Evolutionary conservation across 2,888 invertebrate genomes (phyloP).

Genomic region (Hedya salicella): DNA sequence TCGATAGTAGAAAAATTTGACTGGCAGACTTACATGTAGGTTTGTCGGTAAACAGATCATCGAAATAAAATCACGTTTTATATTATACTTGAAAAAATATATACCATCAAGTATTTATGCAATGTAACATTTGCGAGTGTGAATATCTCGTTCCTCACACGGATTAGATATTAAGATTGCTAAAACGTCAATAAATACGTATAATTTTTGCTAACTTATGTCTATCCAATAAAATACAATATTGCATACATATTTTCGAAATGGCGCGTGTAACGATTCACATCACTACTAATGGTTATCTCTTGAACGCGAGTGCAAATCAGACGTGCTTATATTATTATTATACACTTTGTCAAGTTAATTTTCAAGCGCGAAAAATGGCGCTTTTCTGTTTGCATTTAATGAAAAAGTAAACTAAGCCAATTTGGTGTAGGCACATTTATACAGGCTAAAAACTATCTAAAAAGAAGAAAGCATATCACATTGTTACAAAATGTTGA

Average conservation of each 20-base stretch:
- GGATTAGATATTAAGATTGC: too few relatives aligned
- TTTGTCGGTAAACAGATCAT: too few relatives aligned
- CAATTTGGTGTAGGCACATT: too few relatives aligned
- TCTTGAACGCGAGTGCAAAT: slow-evolving; percentile 11
- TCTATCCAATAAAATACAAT: not conserved
- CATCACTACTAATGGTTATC: slow-evolving; percentile 26
- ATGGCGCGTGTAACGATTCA: not conserved
- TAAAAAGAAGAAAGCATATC: too few relatives aligned
- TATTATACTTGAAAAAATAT: not conserved
- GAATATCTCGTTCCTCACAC: slow-evolving; percentile 15
- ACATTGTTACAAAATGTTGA: too few relatives aligned
- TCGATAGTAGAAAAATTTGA: too few relatives aligned
- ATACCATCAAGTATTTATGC: not conserved
- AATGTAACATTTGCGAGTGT: not conserved
- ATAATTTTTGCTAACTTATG: not conserved
- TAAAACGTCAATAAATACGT: not conserved
- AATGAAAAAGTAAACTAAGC: too few relatives aligned
- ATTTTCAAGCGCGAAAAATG: slow-evolving; percentile 17
- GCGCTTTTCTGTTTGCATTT: not conserved
- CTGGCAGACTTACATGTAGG: too few relatives aligned
- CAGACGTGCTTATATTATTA: slow-evolving; percentile 13
- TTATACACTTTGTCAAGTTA: slow-evolving; percentile 27
- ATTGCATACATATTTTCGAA: not conserved
- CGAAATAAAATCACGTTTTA: not conserved
- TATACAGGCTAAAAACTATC: too few relatives aligned